These are phyloP conservation scores for Ispidina lecontei DNA, from an alignment of 2,797 vertebrate species.

Conservation along the genomic window DNA sequence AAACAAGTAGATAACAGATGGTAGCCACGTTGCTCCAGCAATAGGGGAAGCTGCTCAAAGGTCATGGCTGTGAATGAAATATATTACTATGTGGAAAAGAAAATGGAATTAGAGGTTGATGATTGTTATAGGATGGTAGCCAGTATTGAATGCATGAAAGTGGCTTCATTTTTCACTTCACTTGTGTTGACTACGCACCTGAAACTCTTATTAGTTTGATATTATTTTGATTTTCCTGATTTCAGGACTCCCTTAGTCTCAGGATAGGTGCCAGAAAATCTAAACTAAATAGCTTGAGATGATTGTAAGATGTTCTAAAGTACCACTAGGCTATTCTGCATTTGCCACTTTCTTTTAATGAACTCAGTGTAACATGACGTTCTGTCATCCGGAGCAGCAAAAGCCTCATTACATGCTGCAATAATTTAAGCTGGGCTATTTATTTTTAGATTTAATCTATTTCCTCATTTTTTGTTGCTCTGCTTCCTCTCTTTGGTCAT, in stretches of 20 bases:
- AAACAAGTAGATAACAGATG: slow-evolving; percentile 4
- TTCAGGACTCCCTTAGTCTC: background rate
- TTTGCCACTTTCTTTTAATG: background rate
- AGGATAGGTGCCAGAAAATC: background rate
- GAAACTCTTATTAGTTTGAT: background rate
- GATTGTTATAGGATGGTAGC: background rate
- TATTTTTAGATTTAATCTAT: slow-evolving; percentile 8
- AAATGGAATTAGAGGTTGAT: background rate
- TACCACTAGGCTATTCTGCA: background rate
- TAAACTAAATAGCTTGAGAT: background rate
- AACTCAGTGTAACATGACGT: background rate
- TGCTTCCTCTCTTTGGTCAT: background rate
- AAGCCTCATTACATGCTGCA: background rate
- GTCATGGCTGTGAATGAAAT: background rate
- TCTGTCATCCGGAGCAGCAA: background rate
- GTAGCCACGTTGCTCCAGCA: background rate
- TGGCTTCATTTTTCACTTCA: background rate
- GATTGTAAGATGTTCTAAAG: background rate
- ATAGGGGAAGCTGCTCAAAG: background rate
- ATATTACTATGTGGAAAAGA: background rate
- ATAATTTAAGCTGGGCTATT: slow-evolving; percentile 12
- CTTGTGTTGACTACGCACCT: background rate
- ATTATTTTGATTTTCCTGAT: background rate
- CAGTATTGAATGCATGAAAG: background rate
- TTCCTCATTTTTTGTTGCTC: background rate